These are phyloP conservation scores for Lagria hirta DNA, from an alignment of 2,888 invertebrate genomes.

Conservation along the genomic window DNA sequence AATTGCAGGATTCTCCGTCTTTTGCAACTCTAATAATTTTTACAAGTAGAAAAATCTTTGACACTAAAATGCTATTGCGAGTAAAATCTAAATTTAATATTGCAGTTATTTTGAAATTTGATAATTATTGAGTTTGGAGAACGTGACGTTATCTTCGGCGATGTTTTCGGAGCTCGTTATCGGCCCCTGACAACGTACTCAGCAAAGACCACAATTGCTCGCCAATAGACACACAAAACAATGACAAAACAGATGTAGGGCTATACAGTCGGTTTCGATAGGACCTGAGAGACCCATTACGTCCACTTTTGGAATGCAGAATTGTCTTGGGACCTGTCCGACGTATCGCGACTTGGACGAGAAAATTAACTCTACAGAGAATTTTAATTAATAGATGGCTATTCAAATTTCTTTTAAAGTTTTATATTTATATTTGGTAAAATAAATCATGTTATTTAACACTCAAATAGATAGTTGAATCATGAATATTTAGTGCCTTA, in stretches of 20 bases:
- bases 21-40: too few species aligned
- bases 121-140: too few species aligned
- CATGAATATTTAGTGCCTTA: too few species aligned
- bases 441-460: too few species aligned
- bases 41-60: too few species aligned
- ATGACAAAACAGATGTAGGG: constrained; percentile 45
- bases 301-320: constrained; percentile 52
- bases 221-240: constrained; percentile 39
- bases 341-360: constrained; percentile 44
- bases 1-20: constrained; percentile 2
- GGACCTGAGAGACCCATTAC: constrained; percentile 51
- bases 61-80: too few species aligned
- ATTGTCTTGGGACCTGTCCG: constrained; percentile 42
- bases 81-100: constrained; percentile 9
- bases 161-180: constrained; percentile 14
- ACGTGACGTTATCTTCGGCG: constrained; percentile 12
- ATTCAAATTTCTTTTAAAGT: too few species aligned
- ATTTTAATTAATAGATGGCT: too few species aligned
- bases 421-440: too few species aligned
- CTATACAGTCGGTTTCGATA: constrained; percentile 43
- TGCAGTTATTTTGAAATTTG: constrained; percentile 8
- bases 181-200: constrained; percentile 2
- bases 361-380: constrained; percentile 49
- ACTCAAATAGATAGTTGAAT: too few species aligned
- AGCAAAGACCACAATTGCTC: constrained; percentile 7